phyloP scores from a whole-genome alignment of 2,797 vertebrate genomes.

The Enteromius fasciolatus region DNA sequence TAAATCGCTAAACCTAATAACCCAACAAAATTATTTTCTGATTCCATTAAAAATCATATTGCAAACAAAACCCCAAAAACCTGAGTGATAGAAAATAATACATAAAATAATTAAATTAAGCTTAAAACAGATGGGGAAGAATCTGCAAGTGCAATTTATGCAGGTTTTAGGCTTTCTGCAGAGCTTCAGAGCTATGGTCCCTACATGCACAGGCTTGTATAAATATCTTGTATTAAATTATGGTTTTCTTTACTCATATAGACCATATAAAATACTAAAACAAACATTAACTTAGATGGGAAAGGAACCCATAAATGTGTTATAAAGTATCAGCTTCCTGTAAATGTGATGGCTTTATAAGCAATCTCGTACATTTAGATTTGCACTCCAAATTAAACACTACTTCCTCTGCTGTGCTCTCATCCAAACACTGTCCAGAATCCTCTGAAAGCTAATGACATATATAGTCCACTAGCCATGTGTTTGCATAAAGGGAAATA shows the following conservation, averaged over 20 bases:
- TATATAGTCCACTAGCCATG: background rate
- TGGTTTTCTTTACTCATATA: background rate
- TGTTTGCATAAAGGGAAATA: slow-evolving; percentile 21
- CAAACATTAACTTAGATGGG: background rate
- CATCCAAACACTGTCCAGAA: background rate
- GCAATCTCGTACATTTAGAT: background rate
- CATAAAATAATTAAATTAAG: background rate
- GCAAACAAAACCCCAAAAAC: background rate
- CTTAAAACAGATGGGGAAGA: background rate
- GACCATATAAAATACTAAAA: slow-evolving; percentile 8
- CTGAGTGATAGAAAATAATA: background rate
- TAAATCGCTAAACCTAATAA: background rate
- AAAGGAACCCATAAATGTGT: slow-evolving; percentile 14
- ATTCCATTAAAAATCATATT: background rate
- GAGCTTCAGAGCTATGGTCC: background rate
- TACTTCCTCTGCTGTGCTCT: background rate
- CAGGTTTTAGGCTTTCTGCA: background rate
- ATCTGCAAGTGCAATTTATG: background rate
- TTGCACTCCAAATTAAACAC: background rate
- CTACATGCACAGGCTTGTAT: background rate
- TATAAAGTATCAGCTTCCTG: slow-evolving; percentile 20
- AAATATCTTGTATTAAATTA: background rate
- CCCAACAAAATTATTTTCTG: background rate
- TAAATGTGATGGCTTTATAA: slow-evolving; percentile 5
- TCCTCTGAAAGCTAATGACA: slow-evolving; percentile 16